Conservation (phyloP, 2,888 invertebrate genomes). For the Spisula subtruncata region DNA sequence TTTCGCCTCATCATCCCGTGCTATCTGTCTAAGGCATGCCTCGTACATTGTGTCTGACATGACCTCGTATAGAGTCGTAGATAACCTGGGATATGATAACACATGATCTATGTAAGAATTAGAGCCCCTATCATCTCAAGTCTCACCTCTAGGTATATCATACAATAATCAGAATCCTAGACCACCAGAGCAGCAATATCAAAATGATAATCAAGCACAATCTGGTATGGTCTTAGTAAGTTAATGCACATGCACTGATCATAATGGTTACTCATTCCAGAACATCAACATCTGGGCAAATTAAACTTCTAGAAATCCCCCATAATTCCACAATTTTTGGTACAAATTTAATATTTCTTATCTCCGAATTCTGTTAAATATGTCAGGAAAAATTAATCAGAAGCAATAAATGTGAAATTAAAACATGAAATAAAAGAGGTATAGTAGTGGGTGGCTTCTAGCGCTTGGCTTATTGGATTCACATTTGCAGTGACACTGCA, state of each 20-base stretch:
- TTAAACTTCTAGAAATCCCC: background rate
- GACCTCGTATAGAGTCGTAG: background rate
- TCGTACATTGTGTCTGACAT: slow-evolving; percentile 10
- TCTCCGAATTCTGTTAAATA: background rate
- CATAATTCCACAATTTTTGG: background rate
- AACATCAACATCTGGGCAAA: slow-evolving; percentile 3
- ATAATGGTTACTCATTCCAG: background rate
- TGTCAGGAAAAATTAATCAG: slow-evolving; percentile 16
- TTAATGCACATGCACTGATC: background rate
- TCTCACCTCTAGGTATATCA: background rate
- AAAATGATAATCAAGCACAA: background rate
- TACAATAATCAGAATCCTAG: background rate
- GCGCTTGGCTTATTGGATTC: background rate
- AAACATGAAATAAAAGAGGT: background rate
- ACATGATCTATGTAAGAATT: background rate
- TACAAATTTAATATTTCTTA: slow-evolving; percentile 14
- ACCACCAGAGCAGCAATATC: background rate
- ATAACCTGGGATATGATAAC: background rate
- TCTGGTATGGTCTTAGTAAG: background rate
- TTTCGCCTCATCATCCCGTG: background rate
- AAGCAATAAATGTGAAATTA: background rate
- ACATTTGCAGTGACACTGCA: no score
- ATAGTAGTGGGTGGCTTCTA: background rate
- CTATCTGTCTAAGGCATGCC: slow-evolving; percentile 2
- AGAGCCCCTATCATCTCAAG: background rate